These are phyloP conservation scores for Philereme transversata DNA, from an alignment of 2,888 invertebrate genomes.

Conservation along the genomic window DNA sequence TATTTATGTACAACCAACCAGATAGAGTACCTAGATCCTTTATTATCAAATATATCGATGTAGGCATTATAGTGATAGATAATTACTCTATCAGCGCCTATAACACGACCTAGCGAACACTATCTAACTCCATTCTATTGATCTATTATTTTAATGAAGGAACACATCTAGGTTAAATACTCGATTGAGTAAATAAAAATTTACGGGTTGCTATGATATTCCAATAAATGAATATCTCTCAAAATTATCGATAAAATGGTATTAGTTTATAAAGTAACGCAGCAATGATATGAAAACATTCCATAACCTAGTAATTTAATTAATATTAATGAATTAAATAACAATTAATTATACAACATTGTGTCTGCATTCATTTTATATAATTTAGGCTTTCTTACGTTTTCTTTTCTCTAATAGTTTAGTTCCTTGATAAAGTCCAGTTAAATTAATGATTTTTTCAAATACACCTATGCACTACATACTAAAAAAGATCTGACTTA, in stretches of 20 bases:
- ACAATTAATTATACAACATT: background rate
- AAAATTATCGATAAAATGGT: too few relatives aligned
- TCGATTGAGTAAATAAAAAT: too few relatives aligned
- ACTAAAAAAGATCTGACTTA: background rate
- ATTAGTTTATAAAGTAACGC: background rate
- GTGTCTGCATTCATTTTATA: slow-evolving; percentile 5
- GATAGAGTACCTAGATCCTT: background rate
- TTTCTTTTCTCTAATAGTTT: background rate
- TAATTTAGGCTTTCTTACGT: background rate
- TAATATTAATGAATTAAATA: background rate
- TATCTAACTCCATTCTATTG: too few relatives aligned
- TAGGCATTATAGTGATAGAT: too few relatives aligned
- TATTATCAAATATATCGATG: too few relatives aligned
- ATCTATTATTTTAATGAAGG: too few relatives aligned
- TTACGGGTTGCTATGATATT: too few relatives aligned
- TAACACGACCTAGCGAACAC: too few relatives aligned
- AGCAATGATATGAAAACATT: slow-evolving; percentile 15
- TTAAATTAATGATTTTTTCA: slow-evolving; percentile 3
- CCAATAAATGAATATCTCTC: too few relatives aligned
- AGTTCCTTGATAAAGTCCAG: slow-evolving; percentile 1
- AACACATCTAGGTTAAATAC: too few relatives aligned
- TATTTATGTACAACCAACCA: background rate
- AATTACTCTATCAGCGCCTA: too few relatives aligned
- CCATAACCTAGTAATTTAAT: background rate
- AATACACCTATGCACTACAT: background rate